Base-by-base conservation (phyloP, 2,113 vertebrate species). In the Gambusia holbrooki region DNA sequence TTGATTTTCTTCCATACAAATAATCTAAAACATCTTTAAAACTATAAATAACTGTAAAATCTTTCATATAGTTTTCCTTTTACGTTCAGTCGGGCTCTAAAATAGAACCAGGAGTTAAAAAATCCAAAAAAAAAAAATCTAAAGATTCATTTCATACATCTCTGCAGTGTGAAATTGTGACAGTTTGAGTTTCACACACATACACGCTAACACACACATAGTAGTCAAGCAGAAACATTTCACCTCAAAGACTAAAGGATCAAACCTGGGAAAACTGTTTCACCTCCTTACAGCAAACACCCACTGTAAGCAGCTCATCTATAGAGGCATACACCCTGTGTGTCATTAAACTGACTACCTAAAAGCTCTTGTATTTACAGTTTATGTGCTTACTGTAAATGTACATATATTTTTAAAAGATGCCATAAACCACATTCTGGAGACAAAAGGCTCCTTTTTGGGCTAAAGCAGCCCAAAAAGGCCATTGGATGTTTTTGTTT, bases 41-140 rank as follows among this genome's bases (percentile, higher is more conserved):
- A 90, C 89, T 89, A 90, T 88, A 93, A 92, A 92, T 89, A 90
- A 78, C 45, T 76, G 71, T 74, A 80, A 84, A 86, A 88, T 88
- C 40, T 78, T 69, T 74, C 37, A 76, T 74, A 85, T 82, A 84
- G 48, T 82, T 83, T 48, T 78, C 51, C 12, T 71, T 32, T 85
- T 37, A 6, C 77, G 72, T 79, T 87, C 68, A 77, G 75, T 81
- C 74, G 22, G 79, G 81, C 70, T 87, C 80, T 66, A 5, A 76
- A 87, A 74, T 2, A 28, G 76, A 87, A 84, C 81, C 77, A 71
- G 45, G 66, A 73, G 54, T 40, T 40, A n/a, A n/a, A n/a, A n/a
- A n/a, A n/a, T n/a, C n/a, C n/a, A n/a, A 3, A 35, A 37, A 85
- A 71, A 85, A 71, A 42, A 75, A 83, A 84, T 77, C 27, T 54